A percentile compares a stretch with the other conserved stretches of the same genome.
Evolutionary conservation across 1,140 invertebrate genomes (phyloP).

Genomic region (Magallana angulata): DNA sequence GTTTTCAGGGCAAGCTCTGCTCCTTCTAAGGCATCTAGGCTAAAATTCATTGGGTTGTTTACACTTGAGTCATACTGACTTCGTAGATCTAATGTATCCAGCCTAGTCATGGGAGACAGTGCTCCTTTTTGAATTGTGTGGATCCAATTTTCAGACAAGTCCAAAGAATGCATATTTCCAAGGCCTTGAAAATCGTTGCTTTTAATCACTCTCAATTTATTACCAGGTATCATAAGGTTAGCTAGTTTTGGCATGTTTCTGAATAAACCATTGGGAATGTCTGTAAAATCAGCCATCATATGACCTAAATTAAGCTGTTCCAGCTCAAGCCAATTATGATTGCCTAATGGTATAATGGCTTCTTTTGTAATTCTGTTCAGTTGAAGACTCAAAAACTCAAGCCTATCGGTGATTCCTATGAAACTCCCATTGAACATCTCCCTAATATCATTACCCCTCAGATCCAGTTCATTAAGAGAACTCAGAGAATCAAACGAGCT

Average conservation of each 20-base stretch:
- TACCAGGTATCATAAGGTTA: slow-evolving; percentile 92
- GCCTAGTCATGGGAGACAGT: slow-evolving; percentile 54
- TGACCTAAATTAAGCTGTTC: slow-evolving; percentile 87
- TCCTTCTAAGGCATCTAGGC: slow-evolving; percentile 53
- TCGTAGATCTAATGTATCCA: slow-evolving; percentile 59
- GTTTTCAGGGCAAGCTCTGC: slow-evolving; percentile 52
- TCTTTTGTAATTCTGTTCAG: slow-evolving; percentile 92
- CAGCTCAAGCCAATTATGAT: slow-evolving; percentile 45
- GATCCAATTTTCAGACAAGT: slow-evolving; percentile 63
- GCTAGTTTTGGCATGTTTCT: slow-evolving; percentile 90
- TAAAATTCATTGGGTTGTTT: slow-evolving; percentile 46
- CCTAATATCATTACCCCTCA: slow-evolving; percentile 91
- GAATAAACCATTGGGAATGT: slow-evolving; percentile 89
- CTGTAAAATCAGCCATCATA: slow-evolving; percentile 83
- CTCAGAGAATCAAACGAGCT: slow-evolving; percentile 55
- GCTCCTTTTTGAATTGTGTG: slow-evolving; percentile 58
- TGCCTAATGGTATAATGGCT: slow-evolving; percentile 79
- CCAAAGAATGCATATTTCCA: slow-evolving; percentile 56
- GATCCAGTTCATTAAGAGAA: slow-evolving; percentile 68
- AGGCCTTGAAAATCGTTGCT: slow-evolving; percentile 83
- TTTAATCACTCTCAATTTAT: slow-evolving; percentile 90
- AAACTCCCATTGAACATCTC: slow-evolving; percentile 89
- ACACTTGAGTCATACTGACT: slow-evolving; percentile 48
- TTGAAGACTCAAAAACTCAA: slow-evolving; percentile 93
- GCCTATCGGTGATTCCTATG: slow-evolving; percentile 87